A percentile compares a stretch with the other conserved stretches of the same genome.
These are phyloP conservation scores for Synergus itoensis DNA, from an alignment of 2,888 invertebrate genomes.

Conservation along the genomic window DNA sequence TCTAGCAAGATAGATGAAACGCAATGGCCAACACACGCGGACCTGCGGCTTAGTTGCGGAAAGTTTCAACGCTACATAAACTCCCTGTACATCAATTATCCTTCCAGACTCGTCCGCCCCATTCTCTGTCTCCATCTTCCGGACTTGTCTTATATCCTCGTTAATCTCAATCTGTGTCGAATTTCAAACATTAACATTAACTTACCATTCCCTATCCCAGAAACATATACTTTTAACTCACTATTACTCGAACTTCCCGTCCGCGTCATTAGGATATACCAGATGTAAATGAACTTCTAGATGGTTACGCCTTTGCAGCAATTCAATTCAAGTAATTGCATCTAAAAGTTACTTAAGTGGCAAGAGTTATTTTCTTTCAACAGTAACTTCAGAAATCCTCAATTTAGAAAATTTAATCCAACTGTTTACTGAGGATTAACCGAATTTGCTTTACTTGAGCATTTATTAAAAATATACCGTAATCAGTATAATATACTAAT, in stretches of 20 bases:
- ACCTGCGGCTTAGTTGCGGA: slow-evolving; percentile 51
- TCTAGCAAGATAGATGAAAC: slow-evolving; percentile 59
- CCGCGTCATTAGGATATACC: not conserved
- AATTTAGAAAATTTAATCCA: not conserved
- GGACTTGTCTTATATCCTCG: slow-evolving; percentile 4
- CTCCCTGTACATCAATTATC: slow-evolving; percentile 56
- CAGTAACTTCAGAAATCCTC: not conserved
- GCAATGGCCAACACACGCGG: slow-evolving; percentile 49
- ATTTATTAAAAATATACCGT: too few relatives aligned
- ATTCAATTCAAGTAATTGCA: not conserved
- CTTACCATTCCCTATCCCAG: not conserved
- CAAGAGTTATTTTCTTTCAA: not conserved
- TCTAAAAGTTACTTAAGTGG: not conserved
- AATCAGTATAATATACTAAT: too few relatives aligned
- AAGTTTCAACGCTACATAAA: slow-evolving; percentile 54
- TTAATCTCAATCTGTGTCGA: slow-evolving; percentile 31
- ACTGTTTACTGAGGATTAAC: not conserved
- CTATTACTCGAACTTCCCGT: not conserved
- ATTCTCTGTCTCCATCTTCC: slow-evolving; percentile 32
- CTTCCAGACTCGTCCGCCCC: slow-evolving; percentile 23
- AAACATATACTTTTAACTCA: not conserved
- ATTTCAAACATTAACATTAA: slow-evolving; percentile 30
- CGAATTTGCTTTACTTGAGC: too few relatives aligned
- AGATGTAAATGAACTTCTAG: not conserved
- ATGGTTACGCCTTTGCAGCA: not conserved